These are phyloP conservation scores for Melipona bicolor DNA, from an alignment of 2,888 invertebrate species.

Conservation along the genomic window DNA sequence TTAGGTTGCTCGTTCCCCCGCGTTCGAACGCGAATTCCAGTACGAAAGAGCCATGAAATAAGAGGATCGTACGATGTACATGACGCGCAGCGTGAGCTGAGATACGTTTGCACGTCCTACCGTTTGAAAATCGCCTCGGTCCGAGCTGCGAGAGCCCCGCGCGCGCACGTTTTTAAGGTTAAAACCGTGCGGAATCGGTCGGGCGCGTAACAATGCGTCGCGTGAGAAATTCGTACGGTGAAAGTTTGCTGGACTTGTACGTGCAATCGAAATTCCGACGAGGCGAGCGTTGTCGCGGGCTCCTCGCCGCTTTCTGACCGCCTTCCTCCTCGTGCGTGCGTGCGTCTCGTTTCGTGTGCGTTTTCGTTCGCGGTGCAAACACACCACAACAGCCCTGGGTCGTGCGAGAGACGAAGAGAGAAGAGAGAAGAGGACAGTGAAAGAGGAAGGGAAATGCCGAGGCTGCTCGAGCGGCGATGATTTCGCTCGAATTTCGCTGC, in stretches of 20 bases:
- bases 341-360: background rate
- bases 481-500: conserved; percentile 41
- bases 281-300: conserved; percentile 58
- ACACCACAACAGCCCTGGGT: background rate
- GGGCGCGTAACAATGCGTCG: conserved; percentile 56
- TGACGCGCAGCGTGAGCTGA: background rate
- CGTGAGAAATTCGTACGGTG: conserved; percentile 69
- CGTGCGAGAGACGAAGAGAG: background rate
- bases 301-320: conserved; percentile 34
- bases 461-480: conserved; percentile 38
- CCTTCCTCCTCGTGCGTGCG: conserved; percentile 1
- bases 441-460: conserved; percentile 23
- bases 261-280: conserved; percentile 50
- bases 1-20: conserved; percentile 29
- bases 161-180: conserved; percentile 60
- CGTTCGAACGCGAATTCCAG: conserved; percentile 1
- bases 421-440: background rate
- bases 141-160: background rate
- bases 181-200: conserved; percentile 24
- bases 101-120: background rate
- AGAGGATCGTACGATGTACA: background rate
- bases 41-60: background rate
- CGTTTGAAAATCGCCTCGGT: background rate
- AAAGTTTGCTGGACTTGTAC: conserved; percentile 66
- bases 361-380: background rate